Conservation (phyloP, 2,888 invertebrate genomes). For the Steinernema scapterisci region DNA sequence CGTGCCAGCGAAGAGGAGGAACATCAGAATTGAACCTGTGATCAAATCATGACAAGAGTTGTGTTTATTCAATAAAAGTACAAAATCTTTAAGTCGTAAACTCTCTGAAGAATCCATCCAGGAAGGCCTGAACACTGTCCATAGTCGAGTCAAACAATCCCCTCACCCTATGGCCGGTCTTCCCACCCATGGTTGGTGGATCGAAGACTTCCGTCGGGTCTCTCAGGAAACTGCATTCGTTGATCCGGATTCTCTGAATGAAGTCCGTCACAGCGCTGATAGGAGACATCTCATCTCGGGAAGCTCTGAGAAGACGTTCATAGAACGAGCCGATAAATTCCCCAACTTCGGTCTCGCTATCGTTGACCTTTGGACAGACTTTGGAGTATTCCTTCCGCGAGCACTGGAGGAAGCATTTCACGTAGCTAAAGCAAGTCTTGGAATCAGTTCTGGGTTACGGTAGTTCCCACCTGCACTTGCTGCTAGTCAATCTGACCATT, state of each 20-base stretch:
- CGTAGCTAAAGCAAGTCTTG: neutral
- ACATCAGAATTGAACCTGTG: neutral
- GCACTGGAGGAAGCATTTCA: constrained; percentile 23
- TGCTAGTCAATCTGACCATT: constrained; percentile 6
- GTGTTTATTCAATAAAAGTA: too few relatives aligned
- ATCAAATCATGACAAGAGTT: too few relatives aligned
- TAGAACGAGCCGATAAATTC: constrained; percentile 5
- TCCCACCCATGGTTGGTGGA: neutral
- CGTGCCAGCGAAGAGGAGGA: neutral
- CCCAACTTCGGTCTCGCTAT: neutral
- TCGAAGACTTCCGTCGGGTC: constrained; percentile 22
- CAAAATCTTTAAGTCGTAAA: neutral
- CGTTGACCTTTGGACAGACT: neutral
- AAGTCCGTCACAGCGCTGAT: neutral
- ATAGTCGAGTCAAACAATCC: constrained; percentile 6
- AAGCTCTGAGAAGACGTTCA: neutral
- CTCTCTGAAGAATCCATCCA: constrained; percentile 15
- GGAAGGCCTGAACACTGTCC: constrained; percentile 24
- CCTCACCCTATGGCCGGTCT: neutral
- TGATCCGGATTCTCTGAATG: neutral
- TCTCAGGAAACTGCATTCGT: neutral
- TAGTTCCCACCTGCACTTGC: constrained; percentile 17
- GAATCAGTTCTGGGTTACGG: neutral
- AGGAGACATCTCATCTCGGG: constrained; percentile 3
- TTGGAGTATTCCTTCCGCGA: constrained; percentile 26